Evolutionary conservation across 1,140 invertebrate species (phyloP).

Genomic region (Cydia splendana): DNA sequence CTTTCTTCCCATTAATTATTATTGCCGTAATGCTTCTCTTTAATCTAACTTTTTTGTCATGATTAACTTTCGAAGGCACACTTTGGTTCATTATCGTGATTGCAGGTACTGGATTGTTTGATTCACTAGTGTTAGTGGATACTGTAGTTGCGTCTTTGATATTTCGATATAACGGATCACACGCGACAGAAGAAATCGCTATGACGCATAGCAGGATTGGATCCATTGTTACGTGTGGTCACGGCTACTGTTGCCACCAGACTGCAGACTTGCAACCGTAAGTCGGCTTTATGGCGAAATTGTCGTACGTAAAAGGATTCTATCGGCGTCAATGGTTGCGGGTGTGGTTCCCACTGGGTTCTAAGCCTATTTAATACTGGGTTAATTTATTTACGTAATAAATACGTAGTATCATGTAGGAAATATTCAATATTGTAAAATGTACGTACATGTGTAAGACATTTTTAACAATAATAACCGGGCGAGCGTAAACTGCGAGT

Average conservation of each 20-base stretch:
- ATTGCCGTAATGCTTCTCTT: not conserved
- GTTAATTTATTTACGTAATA: no score
- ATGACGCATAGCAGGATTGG: not conserved
- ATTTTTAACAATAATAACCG: no score
- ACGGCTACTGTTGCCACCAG: not conserved
- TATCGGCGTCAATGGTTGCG: not conserved
- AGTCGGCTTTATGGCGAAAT: not conserved
- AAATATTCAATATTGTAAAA: no score
- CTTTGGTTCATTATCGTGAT: not conserved
- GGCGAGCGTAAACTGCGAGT: no score
- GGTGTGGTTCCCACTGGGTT: not conserved
- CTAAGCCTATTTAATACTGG: no score
- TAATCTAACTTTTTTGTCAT: not conserved
- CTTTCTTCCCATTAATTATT: slow-evolving; percentile 1
- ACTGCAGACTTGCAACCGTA: not conserved
- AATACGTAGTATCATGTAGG: no score
- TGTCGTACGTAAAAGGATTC: not conserved
- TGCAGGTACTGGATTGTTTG: not conserved
- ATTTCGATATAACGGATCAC: slow-evolving; percentile 14
- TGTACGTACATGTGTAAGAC: no score
- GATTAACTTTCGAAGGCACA: not conserved
- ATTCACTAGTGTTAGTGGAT: not conserved
- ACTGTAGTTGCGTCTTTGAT: not conserved
- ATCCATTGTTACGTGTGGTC: not conserved
- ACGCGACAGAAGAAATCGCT: not conserved